Base-by-base conservation (phyloP, 2,113 vertebrate species). In the Mastomys coucha region DNA sequence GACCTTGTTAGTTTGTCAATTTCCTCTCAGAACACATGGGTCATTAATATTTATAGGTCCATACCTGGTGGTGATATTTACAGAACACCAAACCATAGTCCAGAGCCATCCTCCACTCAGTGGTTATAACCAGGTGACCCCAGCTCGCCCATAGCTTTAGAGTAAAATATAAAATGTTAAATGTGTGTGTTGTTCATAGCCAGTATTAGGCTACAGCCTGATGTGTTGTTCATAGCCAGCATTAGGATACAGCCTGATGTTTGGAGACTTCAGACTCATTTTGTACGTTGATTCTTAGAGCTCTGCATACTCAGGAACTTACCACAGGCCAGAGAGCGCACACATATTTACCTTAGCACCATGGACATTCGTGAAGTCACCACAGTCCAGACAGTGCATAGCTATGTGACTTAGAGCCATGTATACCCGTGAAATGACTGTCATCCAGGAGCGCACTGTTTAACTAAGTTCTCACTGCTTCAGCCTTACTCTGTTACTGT, bases 41-140 rank as follows among this genome's bases (percentile, higher is more conserved):
- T 95, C 93, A 77, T 98, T 98, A 98, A 86, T 97, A 93, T 97
- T 97, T 97, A 96, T 76, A 0, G 0, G 85, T 97, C 93, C 28
- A 26, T 97, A 63, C 33, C 53, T 0, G 0, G 63, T 91, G 10
- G 16, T 12, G 1, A 4, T 96, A 76, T 96, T 96, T 96, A 80
- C 89, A 88, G 97, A 97, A 42, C n/a, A 73, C 70, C 0, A 4
- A 24, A 49, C 36, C 56, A 0, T 89, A 72, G 16, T 42, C 60
- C 11, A 1, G 28, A 36, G n/a, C 33, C 26, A 22, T 49, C 51
- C 2, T 36, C 49, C 3, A 1, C 28, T 0, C 65, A 26, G 0
- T 53, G 10, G 49, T 42, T 45, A 2, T 20, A 51, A 12, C 70
- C 53, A 3, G 56, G 7, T 24, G 28, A 70, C n/a, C 39, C 10